These are phyloP conservation scores for Dissostichus mawsoni DNA, from an alignment of 2,113 vertebrate genomes.

Conservation along the genomic window DNA sequence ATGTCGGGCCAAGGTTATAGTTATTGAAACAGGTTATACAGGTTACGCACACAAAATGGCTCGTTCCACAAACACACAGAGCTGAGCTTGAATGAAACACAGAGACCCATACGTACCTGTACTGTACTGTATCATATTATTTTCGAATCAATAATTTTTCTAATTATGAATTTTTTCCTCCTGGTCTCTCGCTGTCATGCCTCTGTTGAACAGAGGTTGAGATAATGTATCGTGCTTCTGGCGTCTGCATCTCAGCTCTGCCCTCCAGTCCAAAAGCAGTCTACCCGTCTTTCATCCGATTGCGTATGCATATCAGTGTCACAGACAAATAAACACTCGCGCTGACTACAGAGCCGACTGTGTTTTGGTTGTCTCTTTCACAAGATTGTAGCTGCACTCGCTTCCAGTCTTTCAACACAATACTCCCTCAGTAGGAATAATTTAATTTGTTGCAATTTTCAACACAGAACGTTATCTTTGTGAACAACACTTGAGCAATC, in stretches of 20 bases:
- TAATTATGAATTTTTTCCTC: no score
- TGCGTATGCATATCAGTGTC: constrained; percentile 61
- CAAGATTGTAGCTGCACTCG: constrained; percentile 37
- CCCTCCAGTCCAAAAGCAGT: constrained; percentile 43
- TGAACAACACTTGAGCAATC: constrained; percentile 67
- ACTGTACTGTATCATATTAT: no score
- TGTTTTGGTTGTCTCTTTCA: constrained; percentile 37
- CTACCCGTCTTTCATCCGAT: constrained; percentile 54
- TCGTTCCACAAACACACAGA: no score
- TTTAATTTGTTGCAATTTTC: constrained; percentile 65
- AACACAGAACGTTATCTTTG: constrained; percentile 61
- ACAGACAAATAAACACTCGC: constrained; percentile 57
- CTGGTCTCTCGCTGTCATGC: no score
- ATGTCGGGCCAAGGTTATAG: no score
- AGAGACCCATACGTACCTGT: no score
- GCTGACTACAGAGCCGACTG: constrained; percentile 52
- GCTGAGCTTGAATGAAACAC: no score
- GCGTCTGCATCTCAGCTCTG: constrained; percentile 42
- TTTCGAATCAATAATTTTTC: no score
- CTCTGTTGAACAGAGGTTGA: constrained; percentile 41
- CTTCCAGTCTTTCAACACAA: constrained; percentile 53
- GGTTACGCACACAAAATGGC: no score
- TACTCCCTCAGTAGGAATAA: constrained; percentile 61
- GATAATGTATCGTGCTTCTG: constrained; percentile 57
- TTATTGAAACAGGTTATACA: no score